Percentiles rank a stretch among this genome's conserved stretches.
phyloP scores from a whole-genome alignment of 2,797 vertebrate genomes.

The Sciurus vulgaris region DNA sequence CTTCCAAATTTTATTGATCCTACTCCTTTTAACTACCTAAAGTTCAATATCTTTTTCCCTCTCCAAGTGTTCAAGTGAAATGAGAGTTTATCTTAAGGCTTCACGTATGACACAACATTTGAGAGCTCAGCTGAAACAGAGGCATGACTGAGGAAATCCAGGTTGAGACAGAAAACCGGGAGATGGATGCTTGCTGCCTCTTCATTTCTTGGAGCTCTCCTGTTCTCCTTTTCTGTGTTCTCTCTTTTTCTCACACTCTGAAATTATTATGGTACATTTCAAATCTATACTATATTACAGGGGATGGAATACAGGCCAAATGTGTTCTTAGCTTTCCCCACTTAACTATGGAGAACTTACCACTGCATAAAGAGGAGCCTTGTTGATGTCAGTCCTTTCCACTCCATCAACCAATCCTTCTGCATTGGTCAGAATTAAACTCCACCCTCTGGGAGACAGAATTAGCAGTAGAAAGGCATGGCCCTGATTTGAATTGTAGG shows the following conservation, averaged over 20 bases:
- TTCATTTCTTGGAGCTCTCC: not conserved
- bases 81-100: slow-evolving; percentile 15
- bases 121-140: not conserved
- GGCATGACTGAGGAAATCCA: not conserved
- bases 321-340: not conserved
- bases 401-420: not conserved
- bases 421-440: not conserved
- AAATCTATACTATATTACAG: not conserved
- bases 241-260: not conserved
- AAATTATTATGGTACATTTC: slow-evolving; percentile 39
- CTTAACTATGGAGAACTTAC: not conserved
- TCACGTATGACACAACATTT: not conserved
- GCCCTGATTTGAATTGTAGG: not conserved
- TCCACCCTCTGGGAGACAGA: not conserved
- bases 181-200: not conserved
- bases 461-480: not conserved
- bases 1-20: slow-evolving; percentile 12
- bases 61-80: slow-evolving; percentile 3
- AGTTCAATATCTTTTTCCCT: not conserved
- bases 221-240: not conserved
- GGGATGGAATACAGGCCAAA: not conserved
- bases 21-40: not conserved
- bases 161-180: not conserved
- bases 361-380: not conserved
- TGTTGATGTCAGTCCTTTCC: not conserved